Evolutionary conservation across 1,140 invertebrate species (phyloP).

Genomic region (Coptotermes formosanus): DNA sequence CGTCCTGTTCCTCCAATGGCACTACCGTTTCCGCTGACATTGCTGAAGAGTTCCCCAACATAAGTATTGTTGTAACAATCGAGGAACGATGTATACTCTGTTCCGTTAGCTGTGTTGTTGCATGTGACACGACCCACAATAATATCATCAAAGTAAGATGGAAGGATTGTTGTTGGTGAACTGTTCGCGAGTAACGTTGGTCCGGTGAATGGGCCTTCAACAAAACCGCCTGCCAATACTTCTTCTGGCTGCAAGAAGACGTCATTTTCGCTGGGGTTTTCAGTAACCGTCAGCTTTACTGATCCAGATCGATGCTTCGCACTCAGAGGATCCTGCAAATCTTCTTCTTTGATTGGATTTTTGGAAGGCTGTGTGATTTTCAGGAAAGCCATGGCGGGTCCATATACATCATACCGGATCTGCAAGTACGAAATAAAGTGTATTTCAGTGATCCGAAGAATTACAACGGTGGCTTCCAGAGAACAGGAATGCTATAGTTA

Average conservation of each 20-base stretch:
- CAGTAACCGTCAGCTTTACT: not conserved
- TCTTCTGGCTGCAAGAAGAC: not conserved
- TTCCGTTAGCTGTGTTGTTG: not conserved
- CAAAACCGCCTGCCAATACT: not conserved
- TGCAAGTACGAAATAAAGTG: not conserved
- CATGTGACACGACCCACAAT: not conserved
- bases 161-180: not conserved
- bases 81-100: not conserved
- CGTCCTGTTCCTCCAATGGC: slow-evolving; percentile 38
- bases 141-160: not conserved
- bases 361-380: not conserved
- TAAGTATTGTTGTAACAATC: not conserved
- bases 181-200: not conserved
- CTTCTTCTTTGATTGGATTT: not conserved
- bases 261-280: not conserved
- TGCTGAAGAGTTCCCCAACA: not conserved
- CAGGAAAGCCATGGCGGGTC: not conserved
- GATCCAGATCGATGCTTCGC: not conserved
- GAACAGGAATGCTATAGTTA: too few species aligned
- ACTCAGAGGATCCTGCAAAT: not conserved
- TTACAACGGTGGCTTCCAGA: too few species aligned
- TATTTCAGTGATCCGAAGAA: too few species aligned
- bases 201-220: not conserved
- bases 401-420: slow-evolving; percentile 2
- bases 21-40: not conserved